phyloP scores from a whole-genome alignment of 2,888 invertebrate genomes.

The Sphecodes monilicornis region DNA sequence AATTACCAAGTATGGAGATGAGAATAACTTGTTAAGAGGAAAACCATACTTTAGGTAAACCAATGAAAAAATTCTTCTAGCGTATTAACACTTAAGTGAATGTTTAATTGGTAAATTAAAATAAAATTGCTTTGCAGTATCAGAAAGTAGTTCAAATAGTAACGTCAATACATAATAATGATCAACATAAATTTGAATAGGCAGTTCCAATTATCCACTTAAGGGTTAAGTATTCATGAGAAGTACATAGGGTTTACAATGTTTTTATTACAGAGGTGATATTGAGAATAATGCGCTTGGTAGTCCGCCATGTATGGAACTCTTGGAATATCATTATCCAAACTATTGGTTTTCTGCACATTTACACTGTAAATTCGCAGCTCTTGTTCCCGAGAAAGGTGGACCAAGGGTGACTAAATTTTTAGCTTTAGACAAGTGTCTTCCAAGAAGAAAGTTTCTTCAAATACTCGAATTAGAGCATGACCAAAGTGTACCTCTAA shows the following conservation, averaged over 20 bases:
- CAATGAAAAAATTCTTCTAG: not conserved
- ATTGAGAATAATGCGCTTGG: conserved; percentile 93
- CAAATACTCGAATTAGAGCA: conserved; percentile 91
- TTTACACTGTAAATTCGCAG: conserved; percentile 97
- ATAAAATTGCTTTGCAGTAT: not conserved
- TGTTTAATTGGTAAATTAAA: not conserved
- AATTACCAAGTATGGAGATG: conserved; percentile 94
- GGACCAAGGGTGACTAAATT: conserved; percentile 90
- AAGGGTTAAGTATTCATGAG: not conserved
- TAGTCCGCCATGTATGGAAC: conserved; percentile 92
- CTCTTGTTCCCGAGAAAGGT: conserved; percentile 89
- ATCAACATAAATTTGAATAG: too few relatives aligned
- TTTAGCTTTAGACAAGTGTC: conserved; percentile 97
- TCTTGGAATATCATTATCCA: conserved; percentile 93
- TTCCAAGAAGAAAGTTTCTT: conserved; percentile 94
- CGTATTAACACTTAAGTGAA: not conserved
- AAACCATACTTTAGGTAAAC: conserved; percentile 93
- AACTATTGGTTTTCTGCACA: conserved; percentile 99
- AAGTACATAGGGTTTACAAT: not conserved
- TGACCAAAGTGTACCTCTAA: conserved; percentile 86
- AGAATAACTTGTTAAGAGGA: conserved; percentile 88
- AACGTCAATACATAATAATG: too few relatives aligned
- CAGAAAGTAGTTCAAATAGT: not conserved
- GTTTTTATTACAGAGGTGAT: conserved; percentile 89
- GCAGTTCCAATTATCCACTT: not conserved